These are phyloP conservation scores for Aulostomus chinensis DNA, from an alignment of 2,797 vertebrate genomes.

Conservation along the genomic window DNA sequence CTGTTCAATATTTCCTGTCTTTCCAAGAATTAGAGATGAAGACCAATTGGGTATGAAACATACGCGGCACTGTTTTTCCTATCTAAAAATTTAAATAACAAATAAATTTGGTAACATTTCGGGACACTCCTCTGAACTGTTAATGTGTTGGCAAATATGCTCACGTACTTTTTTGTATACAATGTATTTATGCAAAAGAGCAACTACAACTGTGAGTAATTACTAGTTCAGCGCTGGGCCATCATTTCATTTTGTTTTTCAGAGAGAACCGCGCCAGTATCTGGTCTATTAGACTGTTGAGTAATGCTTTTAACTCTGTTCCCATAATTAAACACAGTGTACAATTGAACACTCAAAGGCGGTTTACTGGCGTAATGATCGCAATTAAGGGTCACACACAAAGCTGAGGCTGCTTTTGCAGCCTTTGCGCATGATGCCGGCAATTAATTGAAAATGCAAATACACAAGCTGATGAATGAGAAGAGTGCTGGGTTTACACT, in stretches of 20 bases:
- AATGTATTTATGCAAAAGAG: constrained; percentile 53
- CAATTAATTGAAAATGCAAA: constrained; percentile 84
- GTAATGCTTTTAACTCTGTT: constrained; percentile 75
- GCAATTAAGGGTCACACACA: constrained; percentile 79
- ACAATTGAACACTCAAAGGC: constrained; percentile 76
- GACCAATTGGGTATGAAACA: too few species aligned
- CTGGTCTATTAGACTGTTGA: constrained; percentile 78
- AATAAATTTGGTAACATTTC: constrained; percentile 18
- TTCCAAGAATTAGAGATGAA: constrained; percentile 7
- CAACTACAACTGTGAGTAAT: constrained; percentile 59
- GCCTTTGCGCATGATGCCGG: constrained; percentile 59
- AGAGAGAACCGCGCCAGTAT: constrained; percentile 54
- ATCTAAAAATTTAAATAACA: too few species aligned
- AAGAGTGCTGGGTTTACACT: constrained; percentile 52
- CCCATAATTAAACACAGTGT: constrained; percentile 79
- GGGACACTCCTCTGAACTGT: constrained; percentile 25
- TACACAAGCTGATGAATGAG: constrained; percentile 75
- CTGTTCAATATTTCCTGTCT: not conserved
- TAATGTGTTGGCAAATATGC: constrained; percentile 42
- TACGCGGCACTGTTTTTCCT: too few species aligned
- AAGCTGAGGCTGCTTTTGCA: constrained; percentile 67
- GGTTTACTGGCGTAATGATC: constrained; percentile 74
- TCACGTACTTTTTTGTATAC: constrained; percentile 38
- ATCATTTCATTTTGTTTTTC: constrained; percentile 59
- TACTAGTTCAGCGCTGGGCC: constrained; percentile 49